A percentile compares a stretch with the other conserved stretches of the same genome.
Conservation (phyloP, 1,140 invertebrate genomes). For the Aricia agestis region DNA sequence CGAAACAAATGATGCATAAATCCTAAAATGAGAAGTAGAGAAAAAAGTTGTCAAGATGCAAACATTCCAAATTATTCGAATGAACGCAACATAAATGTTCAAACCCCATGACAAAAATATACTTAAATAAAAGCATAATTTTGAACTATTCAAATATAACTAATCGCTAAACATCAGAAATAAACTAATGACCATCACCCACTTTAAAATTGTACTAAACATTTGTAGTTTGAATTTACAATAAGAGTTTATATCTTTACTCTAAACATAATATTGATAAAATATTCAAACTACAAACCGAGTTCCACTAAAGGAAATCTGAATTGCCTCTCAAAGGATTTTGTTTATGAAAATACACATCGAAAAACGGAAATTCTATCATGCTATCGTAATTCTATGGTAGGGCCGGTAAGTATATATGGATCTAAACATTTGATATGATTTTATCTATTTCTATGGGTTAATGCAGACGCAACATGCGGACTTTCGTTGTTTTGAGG, state of each 20-base stretch:
- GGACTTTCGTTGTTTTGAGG: conserved; percentile 40
- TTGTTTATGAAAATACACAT: conserved; percentile 20
- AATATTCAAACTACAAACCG: conserved; percentile 42
- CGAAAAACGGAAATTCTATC: conserved; percentile 14
- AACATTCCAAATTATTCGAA: conserved; percentile 68
- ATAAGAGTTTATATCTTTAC: conserved; percentile 7
- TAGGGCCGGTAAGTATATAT: neutral
- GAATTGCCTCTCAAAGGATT: conserved; percentile 17
- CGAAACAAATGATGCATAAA: conserved; percentile 59
- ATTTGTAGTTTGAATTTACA: conserved; percentile 42
- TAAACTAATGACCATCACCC: conserved; percentile 55
- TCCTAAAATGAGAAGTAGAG: conserved; percentile 49
- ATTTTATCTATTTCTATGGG: conserved; percentile 18
- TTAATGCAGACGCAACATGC: conserved; percentile 48
- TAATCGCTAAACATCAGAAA: conserved; percentile 14
- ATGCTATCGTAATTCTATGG: neutral
- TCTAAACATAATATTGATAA: conserved; percentile 12
- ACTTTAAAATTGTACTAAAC: neutral
- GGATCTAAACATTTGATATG: neutral
- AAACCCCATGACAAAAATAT: conserved; percentile 70
- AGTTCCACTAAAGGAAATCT: conserved; percentile 1
- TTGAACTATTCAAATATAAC: conserved; percentile 11
- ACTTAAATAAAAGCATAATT: conserved; percentile 15
- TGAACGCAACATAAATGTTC: conserved; percentile 69
- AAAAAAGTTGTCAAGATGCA: conserved; percentile 76